These are phyloP conservation scores for Hydroisotoma schaefferi DNA, from an alignment of 2,888 invertebrate species.

Conservation along the genomic window DNA sequence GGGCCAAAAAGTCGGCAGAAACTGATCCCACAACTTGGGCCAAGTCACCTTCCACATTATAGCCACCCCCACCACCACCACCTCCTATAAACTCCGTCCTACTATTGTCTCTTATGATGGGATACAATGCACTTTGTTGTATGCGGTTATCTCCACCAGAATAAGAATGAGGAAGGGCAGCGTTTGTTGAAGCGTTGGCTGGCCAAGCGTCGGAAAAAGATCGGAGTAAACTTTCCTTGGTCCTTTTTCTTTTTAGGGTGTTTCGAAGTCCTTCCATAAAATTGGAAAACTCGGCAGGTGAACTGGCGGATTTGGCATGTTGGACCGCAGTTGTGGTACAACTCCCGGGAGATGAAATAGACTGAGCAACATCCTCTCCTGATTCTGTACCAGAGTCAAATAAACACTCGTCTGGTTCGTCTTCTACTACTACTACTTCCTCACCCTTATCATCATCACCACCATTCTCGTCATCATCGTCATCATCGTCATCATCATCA, in stretches of 20 bases:
- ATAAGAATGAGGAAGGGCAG: neutral
- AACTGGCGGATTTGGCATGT: constrained; percentile 9
- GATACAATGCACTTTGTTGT: constrained; percentile 6
- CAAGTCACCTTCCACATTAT: neutral
- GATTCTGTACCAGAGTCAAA: constrained; percentile 67
- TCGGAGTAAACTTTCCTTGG: constrained; percentile 17
- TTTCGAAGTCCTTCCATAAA: constrained; percentile 51
- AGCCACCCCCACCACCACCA: constrained; percentile 11
- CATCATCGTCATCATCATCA: neutral
- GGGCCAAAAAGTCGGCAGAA: neutral
- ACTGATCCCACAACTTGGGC: neutral
- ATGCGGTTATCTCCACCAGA: no score
- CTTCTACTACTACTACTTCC: neutral
- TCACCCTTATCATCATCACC: constrained; percentile 10
- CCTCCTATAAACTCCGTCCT: neutral
- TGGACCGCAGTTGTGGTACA: constrained; percentile 6
- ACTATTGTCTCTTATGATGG: neutral
- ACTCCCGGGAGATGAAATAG: constrained; percentile 4
- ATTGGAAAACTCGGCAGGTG: constrained; percentile 44
- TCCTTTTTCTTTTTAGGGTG: constrained; percentile 54
- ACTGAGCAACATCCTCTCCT: constrained; percentile 59
- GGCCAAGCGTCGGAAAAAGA: constrained; percentile 3
- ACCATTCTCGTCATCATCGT: constrained; percentile 5
- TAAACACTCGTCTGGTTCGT: constrained; percentile 48
- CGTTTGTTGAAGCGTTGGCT: neutral